Percentiles rank a stretch among this genome's conserved stretches.
Evolutionary conservation across 1,140 invertebrate species (phyloP).

Genomic region (Chironomus striatipennis): DNA sequence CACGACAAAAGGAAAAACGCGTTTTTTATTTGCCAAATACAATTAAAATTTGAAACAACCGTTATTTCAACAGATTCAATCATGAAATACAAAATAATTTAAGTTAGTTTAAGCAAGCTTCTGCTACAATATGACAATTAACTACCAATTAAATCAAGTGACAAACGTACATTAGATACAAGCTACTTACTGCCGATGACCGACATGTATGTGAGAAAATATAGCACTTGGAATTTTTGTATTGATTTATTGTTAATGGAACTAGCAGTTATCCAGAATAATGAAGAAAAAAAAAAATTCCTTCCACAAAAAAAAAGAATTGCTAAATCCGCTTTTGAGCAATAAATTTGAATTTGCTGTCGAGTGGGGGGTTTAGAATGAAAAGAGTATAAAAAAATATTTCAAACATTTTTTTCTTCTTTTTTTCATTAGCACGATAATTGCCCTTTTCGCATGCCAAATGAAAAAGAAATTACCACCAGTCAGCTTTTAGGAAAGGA

Average conservation of each 20-base stretch:
- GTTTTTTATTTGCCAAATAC: too few relatives aligned
- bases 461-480: background rate
- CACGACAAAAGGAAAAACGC: too few relatives aligned
- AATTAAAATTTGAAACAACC: too few relatives aligned
- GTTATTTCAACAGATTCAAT: too few relatives aligned
- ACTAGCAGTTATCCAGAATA: conserved; percentile 5
- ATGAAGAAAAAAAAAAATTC: background rate
- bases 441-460: background rate
- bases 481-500: too few relatives aligned
- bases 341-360: conserved; percentile 21
- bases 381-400: background rate
- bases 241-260: conserved; percentile 14
- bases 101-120: too few relatives aligned
- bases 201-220: background rate
- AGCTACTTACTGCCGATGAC: too few relatives aligned
- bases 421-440: conserved; percentile 8
- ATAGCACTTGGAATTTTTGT: background rate
- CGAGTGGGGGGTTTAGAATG: background rate
- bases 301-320: background rate
- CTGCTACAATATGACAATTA: too few relatives aligned
- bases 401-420: background rate
- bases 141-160: too few relatives aligned
- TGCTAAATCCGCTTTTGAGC: conserved; percentile 11
- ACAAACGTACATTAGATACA: too few relatives aligned
- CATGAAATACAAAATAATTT: too few relatives aligned